A percentile compares a stretch with the other conserved stretches of the same genome.
Conservation (phyloP, 2,113 vertebrate species). For the Azemiops feae region DNA sequence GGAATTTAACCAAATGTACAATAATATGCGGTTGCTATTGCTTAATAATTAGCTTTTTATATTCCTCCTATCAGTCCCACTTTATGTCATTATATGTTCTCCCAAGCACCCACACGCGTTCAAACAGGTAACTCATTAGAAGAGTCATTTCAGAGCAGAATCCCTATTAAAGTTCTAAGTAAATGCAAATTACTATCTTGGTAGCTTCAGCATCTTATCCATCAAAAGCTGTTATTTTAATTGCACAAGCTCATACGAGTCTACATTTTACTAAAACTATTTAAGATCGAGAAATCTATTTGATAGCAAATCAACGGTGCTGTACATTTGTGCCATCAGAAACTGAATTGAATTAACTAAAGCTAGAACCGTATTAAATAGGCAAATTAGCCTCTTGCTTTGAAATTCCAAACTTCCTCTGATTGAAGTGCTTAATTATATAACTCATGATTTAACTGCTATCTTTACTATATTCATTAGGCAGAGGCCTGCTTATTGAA, state of each 20-base stretch:
- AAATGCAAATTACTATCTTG: background rate
- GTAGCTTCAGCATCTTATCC: background rate
- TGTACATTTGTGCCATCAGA: background rate
- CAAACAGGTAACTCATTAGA: constrained; percentile 69
- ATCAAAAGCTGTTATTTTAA: background rate
- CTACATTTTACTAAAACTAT: constrained; percentile 12
- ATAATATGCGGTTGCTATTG: constrained; percentile 41
- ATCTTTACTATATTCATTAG: background rate
- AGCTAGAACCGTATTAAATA: background rate
- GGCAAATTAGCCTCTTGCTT: background rate
- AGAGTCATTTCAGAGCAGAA: constrained; percentile 56
- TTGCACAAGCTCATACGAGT: background rate
- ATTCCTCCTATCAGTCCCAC: constrained; percentile 41
- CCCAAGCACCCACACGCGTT: constrained; percentile 58
- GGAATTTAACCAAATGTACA: constrained; percentile 33
- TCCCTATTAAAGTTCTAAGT: constrained; percentile 46
- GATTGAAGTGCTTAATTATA: background rate
- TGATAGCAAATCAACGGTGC: background rate
- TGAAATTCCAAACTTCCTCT: background rate
- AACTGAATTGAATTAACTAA: background rate
- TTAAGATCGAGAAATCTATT: background rate
- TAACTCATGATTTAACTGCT: background rate
- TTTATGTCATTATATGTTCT: constrained; percentile 65
- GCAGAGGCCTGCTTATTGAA: background rate
- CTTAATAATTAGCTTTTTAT: constrained; percentile 62